phyloP scores from a whole-genome alignment of 2,888 invertebrate species.

The Acanthoscelides obtectus region DNA sequence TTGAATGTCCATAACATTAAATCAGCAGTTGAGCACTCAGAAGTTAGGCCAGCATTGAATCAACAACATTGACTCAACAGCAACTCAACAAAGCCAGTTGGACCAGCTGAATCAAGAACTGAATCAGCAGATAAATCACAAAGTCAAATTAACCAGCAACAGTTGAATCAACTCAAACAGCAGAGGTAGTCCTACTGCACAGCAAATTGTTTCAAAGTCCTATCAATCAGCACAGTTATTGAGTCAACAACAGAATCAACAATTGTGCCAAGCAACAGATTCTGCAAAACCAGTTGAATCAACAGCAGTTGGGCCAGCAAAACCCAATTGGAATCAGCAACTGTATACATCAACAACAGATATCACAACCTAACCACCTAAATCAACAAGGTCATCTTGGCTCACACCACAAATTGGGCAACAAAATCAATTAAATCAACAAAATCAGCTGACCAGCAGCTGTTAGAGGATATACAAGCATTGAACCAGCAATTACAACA shows the following conservation, averaged over 20 bases:
- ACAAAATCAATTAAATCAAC: constrained; percentile 21
- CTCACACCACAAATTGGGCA: constrained; percentile 4
- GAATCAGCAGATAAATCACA: constrained; percentile 14
- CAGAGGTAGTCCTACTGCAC: constrained; percentile 24
- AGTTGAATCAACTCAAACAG: constrained; percentile 18
- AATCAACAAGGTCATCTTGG: constrained; percentile 9
- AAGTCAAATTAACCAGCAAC: neutral
- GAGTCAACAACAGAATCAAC: constrained; percentile 9
- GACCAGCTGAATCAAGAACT: constrained; percentile 23
- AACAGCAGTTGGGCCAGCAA: too few species aligned
- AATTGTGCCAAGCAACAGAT: constrained; percentile 21
- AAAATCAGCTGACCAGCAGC: constrained; percentile 19
- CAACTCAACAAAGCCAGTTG: constrained; percentile 12
- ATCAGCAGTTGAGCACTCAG: constrained; percentile 25
- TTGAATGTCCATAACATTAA: constrained; percentile 6
- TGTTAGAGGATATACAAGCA: neutral
- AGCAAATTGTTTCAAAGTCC: constrained; percentile 12
- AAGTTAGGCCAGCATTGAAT: constrained; percentile 31
- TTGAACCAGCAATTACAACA: constrained; percentile 18
- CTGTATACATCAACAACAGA: constrained; percentile 8
- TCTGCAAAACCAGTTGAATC: constrained; percentile 17
- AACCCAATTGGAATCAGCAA: too few species aligned
- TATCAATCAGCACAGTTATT: constrained; percentile 7
- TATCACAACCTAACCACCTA: constrained; percentile 5
- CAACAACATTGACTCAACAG: constrained; percentile 32